Evolutionary conservation across 1,140 invertebrate species (phyloP).

Genomic region (Limonius californicus): DNA sequence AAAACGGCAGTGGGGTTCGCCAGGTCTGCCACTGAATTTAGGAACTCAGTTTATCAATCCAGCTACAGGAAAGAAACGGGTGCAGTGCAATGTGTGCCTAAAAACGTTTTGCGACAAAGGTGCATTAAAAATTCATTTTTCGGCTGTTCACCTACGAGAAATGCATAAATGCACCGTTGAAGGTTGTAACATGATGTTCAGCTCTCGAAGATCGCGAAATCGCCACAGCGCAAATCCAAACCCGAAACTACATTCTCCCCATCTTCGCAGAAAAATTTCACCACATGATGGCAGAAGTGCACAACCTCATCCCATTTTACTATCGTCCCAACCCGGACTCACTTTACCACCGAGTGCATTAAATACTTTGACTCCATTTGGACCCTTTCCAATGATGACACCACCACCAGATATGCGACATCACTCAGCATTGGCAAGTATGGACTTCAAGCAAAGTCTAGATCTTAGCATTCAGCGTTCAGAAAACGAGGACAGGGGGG

Average conservation of each 20-base stretch:
- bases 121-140: slow-evolving; percentile 98
- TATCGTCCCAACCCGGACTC: slow-evolving; percentile 66
- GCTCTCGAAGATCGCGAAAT: slow-evolving; percentile 90
- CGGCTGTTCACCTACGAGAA: slow-evolving; percentile 95
- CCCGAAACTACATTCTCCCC: slow-evolving; percentile 95
- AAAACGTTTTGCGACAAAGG: slow-evolving; percentile 99
- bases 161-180: slow-evolving; percentile 99
- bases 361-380: slow-evolving; percentile 66
- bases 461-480: slow-evolving; percentile 52
- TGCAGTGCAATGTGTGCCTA: slow-evolving; percentile 96
- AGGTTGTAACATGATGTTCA: slow-evolving; percentile 99
- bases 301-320: slow-evolving; percentile 74
- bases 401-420: slow-evolving; percentile 68
- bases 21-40: slow-evolving; percentile 76
- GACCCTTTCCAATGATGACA: slow-evolving; percentile 70
- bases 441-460: slow-evolving; percentile 65
- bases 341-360: slow-evolving; percentile 56
- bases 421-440: slow-evolving; percentile 54
- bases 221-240: slow-evolving; percentile 97
- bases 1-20: slow-evolving; percentile 85
- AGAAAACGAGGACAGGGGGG: slow-evolving; percentile 63
- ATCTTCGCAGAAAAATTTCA: slow-evolving; percentile 85
- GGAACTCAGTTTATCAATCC: slow-evolving; percentile 90
- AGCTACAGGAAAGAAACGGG: slow-evolving; percentile 90
- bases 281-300: slow-evolving; percentile 87